These are phyloP conservation scores for Dromococcyx pavoninus DNA, from an alignment of 2,797 vertebrate species.

Conservation along the genomic window DNA sequence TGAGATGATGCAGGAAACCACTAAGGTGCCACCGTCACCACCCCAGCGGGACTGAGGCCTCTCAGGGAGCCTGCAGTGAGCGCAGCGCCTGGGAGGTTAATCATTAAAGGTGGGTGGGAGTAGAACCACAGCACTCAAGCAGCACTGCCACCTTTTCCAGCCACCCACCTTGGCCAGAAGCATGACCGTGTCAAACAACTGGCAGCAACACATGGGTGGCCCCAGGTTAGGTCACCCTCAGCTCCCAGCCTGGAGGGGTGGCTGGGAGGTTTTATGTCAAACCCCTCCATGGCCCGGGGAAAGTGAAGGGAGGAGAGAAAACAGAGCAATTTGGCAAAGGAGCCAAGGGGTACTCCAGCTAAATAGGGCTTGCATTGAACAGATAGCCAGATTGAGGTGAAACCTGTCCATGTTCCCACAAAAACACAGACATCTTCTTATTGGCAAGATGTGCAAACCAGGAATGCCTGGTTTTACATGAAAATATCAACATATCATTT, in stretches of 20 bases:
- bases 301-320: background rate
- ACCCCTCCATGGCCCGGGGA: background rate
- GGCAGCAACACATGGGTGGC: accelerated
- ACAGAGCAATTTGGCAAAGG: background rate
- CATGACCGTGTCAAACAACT: accelerated
- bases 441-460: background rate
- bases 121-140: accelerated
- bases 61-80: accelerated
- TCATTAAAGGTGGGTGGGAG: background rate
- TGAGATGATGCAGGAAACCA: accelerated
- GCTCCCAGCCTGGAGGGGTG: background rate
- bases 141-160: too few species aligned
- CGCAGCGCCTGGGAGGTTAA: accelerated
- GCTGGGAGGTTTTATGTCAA: background rate
- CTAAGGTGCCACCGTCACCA: accelerated
- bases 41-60: accelerated
- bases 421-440: background rate
- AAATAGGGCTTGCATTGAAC: background rate
- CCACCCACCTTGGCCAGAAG: accelerated
- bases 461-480: background rate
- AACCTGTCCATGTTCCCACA: background rate
- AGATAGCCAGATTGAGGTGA: background rate
- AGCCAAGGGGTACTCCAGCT: background rate
- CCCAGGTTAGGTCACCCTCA: background rate
- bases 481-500: background rate